Conservation (phyloP, 2,888 invertebrate species). For the Tuberolachnus salignus region DNA sequence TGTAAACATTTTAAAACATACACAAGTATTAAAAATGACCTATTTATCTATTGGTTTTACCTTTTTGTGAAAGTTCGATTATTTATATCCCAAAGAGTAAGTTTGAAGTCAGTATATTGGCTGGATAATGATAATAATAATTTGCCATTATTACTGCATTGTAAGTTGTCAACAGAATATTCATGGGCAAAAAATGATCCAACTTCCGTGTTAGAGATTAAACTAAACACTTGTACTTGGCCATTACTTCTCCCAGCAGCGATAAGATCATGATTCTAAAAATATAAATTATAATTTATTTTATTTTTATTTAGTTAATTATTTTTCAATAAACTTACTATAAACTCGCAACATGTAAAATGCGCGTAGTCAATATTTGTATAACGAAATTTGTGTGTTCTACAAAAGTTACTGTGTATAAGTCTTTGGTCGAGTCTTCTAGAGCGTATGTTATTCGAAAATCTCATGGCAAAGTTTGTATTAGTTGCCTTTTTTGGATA, state of each 20-base stretch:
- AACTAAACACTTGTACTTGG: conserved; percentile 85
- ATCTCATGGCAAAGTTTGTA: conserved; percentile 74
- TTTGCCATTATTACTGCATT: conserved; percentile 75
- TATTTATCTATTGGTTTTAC: conserved; percentile 65
- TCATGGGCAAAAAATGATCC: conserved; percentile 82
- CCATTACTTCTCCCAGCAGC: conserved; percentile 90
- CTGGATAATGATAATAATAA: conserved; percentile 84
- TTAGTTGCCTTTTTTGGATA: conserved; percentile 73
- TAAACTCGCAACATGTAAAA: conserved; percentile 76
- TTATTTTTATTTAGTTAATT: no score
- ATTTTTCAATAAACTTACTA: conserved; percentile 61
- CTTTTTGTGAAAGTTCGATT: conserved; percentile 68
- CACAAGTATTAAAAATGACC: conserved; percentile 35
- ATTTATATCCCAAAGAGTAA: conserved; percentile 79
- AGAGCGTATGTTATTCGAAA: conserved; percentile 67
- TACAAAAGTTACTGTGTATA: conserved; percentile 82
- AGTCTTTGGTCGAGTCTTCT: conserved; percentile 77
- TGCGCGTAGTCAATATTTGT: conserved; percentile 73
- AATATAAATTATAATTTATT: conserved; percentile 11
- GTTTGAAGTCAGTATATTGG: conserved; percentile 85
- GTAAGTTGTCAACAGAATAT: conserved; percentile 82
- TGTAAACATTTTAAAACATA: conserved; percentile 13
- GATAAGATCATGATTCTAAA: conserved; percentile 67
- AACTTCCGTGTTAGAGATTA: conserved; percentile 71
- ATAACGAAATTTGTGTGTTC: conserved; percentile 74